These are phyloP conservation scores for Paramuricea clavata DNA, from an alignment of 92 coral and sea anemone genomes.

Conservation along the genomic window DNA sequence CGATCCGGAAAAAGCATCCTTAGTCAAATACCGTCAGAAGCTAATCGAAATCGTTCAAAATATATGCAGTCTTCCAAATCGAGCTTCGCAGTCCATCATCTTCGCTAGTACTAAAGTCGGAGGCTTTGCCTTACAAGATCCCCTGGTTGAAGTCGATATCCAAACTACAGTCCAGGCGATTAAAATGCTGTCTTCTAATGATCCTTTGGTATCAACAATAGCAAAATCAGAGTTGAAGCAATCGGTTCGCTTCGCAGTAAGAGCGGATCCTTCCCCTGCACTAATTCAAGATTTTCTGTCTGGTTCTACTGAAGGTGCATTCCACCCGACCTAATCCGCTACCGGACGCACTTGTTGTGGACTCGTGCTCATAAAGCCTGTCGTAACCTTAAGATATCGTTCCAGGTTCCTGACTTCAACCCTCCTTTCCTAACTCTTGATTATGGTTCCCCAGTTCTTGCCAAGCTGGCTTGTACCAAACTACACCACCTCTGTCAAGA, in stretches of 20 bases:
- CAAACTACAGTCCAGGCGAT: constrained; percentile 40
- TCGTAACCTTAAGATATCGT: not conserved
- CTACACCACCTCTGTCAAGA: not conserved
- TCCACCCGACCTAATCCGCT: not conserved
- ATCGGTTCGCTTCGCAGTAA: constrained; percentile 26
- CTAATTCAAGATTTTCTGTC: not conserved
- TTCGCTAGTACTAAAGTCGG: constrained; percentile 34
- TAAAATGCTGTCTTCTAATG: constrained; percentile 27
- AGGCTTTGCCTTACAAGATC: constrained; percentile 46
- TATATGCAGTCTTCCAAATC: constrained; percentile 32
- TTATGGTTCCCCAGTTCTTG: not conserved
- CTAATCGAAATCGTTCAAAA: constrained; percentile 23
- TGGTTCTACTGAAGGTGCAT: not conserved
- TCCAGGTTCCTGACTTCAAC: not conserved
- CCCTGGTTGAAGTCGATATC: constrained; percentile 24
- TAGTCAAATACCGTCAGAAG: not conserved
- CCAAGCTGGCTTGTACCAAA: not conserved
- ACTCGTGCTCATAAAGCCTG: not conserved
- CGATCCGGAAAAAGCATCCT: not conserved
- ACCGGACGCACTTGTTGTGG: not conserved
- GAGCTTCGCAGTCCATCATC: constrained; percentile 7
- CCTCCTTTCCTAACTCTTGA: not conserved
- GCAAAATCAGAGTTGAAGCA: constrained; percentile 26
- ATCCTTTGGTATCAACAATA: constrained; percentile 4
- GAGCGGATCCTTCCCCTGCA: not conserved